Evolutionary conservation across 2,113 vertebrate genomes (phyloP), one percentile per base, ranked within the genome.

Genomic region (Prionailurus viverrinus): DNA sequence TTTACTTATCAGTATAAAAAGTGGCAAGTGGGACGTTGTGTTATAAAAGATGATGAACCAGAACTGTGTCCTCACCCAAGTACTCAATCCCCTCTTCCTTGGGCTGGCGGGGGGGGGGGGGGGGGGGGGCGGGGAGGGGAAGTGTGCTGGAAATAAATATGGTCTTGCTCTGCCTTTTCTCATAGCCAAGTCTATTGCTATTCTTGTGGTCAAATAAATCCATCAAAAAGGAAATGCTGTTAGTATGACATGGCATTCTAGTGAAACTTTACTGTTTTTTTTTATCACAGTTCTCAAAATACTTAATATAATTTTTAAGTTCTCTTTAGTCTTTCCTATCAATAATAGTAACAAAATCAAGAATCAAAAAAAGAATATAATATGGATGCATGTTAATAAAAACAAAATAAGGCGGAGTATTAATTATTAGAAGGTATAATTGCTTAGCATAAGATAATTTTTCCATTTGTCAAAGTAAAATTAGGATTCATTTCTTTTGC

Each of bases 61-160:
- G 5, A 23, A 2, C 2, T 88, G 2, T 61, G 8, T 16, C 41
- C 3, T 55, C 5, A 80, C 21, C 18, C 31, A 58, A 0, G 10
- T 13, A 27, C 2, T 89, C 63, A 84, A 73, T 19, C 15, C 12
- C 36, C 33, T 48, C 18, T 39, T 33, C 45, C 7, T 4, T 14
- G 16, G 1, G 33, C 3, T 11, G 16, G 1, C 16, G 27, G 12
- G 2, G 48, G 51, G 51, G 15, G 0, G n/a, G n/a, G 16, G n/a
- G n/a, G n/a, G n/a, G n/a, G 36, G 36, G 36, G 36, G 36, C 36
- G 36, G 36, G 51, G 51, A 2, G 51, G 15, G 1, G n/a, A 29
- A 13, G 5, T 29, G 11, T 65, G 19, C 19, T 73, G 7, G 9
- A 76, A 55, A 33, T 41, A 55, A 81, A 91, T 15, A n/a, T 23